Base-by-base conservation (phyloP, 2,888 invertebrate genomes). In the Leucoma salicis region DNA sequence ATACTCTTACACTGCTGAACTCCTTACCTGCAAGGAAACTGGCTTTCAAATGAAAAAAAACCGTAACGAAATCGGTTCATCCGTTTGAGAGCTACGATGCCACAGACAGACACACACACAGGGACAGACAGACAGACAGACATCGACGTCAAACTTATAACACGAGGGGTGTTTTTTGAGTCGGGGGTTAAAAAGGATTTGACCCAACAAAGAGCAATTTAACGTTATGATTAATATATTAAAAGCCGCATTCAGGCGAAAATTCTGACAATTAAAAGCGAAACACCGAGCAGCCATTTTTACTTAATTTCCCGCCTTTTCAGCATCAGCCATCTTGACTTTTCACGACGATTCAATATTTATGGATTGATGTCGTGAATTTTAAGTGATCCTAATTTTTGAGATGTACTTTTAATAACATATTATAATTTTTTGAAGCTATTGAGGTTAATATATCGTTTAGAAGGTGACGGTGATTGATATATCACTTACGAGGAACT, bases 211-310 rank as follows among this genome's bases (percentile, higher is more conserved):
- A 54, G 57, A 55, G 54, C 44, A 37, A 53, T 48, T 53, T 54
- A 58, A 57, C 49, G 53, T 67, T 51, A 61, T 61, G 61, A 70
- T 71, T 51, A 66, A 67, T 63, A 63, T 59, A 63, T 66, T 66
- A 63, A 57, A 68, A 64, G 50, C 63, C 66, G 53, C 63, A 67
- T 64, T 68, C 58, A 64, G 60, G 47, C 50, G 56, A 49, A 57
- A 16, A 53, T 58, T 43, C 46, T 27, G 37, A 57, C 62, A 54
- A 63, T 64, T 56, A 57, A 46, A 48, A 56, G 40, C 25, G 28
- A 14, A 32, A 31, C 3, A 4, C 35, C 14, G 11, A 24, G 27
- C 35, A 14, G 21, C 28, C 44, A 49, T 61, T 58, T 57, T 53
- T 49, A 44, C 24, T 12, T 32, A 33, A 41, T 41, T 31, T 44